phyloP scores from a whole-genome alignment of 1,140 invertebrate species.

The Melipona quadrifasciata region DNA sequence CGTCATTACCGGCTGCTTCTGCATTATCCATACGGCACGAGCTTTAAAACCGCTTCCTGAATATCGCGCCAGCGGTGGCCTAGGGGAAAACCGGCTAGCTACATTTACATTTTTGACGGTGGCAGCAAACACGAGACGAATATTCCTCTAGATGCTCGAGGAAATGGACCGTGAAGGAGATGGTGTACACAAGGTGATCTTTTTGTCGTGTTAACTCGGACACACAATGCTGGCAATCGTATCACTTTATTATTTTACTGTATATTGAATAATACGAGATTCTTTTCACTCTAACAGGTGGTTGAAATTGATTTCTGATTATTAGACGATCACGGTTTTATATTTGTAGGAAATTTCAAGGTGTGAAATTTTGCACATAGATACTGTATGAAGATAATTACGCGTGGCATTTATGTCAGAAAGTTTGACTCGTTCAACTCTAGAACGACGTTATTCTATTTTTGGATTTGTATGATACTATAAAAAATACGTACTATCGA shows the following conservation, averaged over 20 bases:
- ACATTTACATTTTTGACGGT: conserved; percentile 3
- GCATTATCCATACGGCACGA: background rate
- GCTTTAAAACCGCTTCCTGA: background rate
- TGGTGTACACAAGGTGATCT: background rate
- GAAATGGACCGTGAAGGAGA: background rate
- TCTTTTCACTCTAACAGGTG: too few relatives aligned
- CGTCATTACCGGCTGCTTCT: conserved; percentile 17
- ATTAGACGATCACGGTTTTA: too few relatives aligned
- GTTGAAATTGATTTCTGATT: too few relatives aligned
- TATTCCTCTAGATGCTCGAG: background rate
- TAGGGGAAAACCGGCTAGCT: background rate
- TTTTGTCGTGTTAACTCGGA: background rate
- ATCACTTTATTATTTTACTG: background rate
- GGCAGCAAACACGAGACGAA: background rate
- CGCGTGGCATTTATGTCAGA: too few relatives aligned
- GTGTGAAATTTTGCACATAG: too few relatives aligned
- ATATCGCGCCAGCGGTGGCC: background rate
- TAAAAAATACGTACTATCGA: too few relatives aligned
- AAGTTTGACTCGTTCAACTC: too few relatives aligned
- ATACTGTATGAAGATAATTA: too few relatives aligned
- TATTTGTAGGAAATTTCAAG: too few relatives aligned
- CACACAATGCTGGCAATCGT: background rate
- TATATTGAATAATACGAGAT: too few relatives aligned
- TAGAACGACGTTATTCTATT: too few relatives aligned
- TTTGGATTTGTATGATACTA: too few relatives aligned